Evolutionary conservation across 1,140 invertebrate genomes (phyloP).

Genomic region (Calephelis nemesis): DNA sequence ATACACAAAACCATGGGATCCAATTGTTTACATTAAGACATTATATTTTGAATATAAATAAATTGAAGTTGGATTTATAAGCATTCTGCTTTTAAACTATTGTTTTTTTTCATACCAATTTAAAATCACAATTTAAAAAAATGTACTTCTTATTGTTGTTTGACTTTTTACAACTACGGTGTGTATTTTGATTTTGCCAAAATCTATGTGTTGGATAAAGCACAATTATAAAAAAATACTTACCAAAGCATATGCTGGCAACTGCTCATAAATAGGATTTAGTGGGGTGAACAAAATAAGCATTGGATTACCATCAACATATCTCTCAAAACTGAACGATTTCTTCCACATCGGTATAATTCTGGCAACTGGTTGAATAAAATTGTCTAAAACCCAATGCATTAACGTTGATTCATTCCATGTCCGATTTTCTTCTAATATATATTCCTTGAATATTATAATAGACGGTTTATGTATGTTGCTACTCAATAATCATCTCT

Average conservation of each 20-base stretch:
- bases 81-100: no score
- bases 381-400: constrained; percentile 81
- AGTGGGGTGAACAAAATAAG: constrained; percentile 86
- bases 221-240: constrained; percentile 33
- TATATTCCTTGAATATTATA: constrained; percentile 75
- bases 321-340: constrained; percentile 81
- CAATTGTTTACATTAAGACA: no score
- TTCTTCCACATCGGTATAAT: constrained; percentile 84
- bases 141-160: neutral
- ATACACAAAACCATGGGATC: no score
- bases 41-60: no score
- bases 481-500: no score
- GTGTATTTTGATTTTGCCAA: no score
- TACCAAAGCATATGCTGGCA: constrained; percentile 84
- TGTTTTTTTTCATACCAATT: no score
- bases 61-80: no score
- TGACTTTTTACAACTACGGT: no score
- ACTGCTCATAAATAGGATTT: constrained; percentile 81
- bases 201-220: no score
- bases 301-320: constrained; percentile 82
- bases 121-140: neutral
- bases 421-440: constrained; percentile 43
- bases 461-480: no score
- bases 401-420: constrained; percentile 64
- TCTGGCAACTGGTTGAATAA: constrained; percentile 81